Percentiles rank a stretch among this genome's conserved stretches.
These are phyloP conservation scores for Gobius niger DNA, from an alignment of 2,113 vertebrate species.

Conservation along the genomic window DNA sequence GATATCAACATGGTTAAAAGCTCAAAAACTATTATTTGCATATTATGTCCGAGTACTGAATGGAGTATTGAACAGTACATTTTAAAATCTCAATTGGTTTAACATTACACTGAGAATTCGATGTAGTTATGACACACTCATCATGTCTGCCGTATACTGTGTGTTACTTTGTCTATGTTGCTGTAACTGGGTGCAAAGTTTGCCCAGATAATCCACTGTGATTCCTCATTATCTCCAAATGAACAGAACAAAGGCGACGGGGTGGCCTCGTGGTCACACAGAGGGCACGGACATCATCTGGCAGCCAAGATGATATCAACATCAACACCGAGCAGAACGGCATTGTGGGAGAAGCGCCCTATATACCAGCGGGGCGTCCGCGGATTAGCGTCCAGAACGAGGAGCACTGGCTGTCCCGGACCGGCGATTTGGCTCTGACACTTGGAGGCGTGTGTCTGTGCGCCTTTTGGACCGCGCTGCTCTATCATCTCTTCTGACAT, in stretches of 20 bases:
- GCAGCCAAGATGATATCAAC: slow-evolving; percentile 19
- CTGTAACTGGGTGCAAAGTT: background rate
- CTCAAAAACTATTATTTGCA: too few relatives aligned
- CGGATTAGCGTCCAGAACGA: slow-evolving; percentile 25
- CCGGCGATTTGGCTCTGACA: slow-evolving; percentile 58
- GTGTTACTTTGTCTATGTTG: slow-evolving; percentile 7
- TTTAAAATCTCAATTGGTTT: too few relatives aligned
- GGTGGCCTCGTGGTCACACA: background rate
- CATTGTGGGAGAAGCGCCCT: slow-evolving; percentile 17
- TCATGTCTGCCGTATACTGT: background rate
- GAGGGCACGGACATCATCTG: slow-evolving; percentile 27
- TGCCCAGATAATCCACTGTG: slow-evolving; percentile 1
- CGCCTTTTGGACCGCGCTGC: slow-evolving; percentile 49
- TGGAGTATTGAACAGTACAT: too few relatives aligned
- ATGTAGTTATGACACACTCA: too few relatives aligned
- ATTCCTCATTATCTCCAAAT: slow-evolving; percentile 20
- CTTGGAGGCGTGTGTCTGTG: slow-evolving; percentile 68
- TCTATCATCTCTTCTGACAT: slow-evolving; percentile 66
- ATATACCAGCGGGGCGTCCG: slow-evolving; percentile 3
- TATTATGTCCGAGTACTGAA: too few relatives aligned
- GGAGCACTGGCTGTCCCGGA: slow-evolving; percentile 22
- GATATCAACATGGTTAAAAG: too few relatives aligned
- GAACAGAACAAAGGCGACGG: slow-evolving; percentile 24
- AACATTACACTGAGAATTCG: too few relatives aligned
- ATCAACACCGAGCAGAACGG: slow-evolving; percentile 24